Percentiles rank a stretch among this genome's conserved stretches.
Conservation (phyloP, 2,113 vertebrate genomes). For the Irena cyanogastra region DNA sequence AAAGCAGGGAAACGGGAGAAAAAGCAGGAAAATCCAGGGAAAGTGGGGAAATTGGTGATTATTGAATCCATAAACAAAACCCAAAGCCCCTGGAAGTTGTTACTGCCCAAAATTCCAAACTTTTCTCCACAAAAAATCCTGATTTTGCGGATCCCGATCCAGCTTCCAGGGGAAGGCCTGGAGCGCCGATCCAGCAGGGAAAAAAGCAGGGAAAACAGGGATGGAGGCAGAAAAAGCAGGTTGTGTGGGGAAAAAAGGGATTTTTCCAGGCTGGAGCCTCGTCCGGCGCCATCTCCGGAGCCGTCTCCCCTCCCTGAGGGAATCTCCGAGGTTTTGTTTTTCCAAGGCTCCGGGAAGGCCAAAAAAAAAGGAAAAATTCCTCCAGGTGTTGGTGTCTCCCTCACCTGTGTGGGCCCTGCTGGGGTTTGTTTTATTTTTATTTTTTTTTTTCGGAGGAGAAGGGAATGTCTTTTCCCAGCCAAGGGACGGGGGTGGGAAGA, state of each 20-base stretch:
- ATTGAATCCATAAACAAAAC: background rate
- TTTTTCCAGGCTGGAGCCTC: background rate
- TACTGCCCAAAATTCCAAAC: background rate
- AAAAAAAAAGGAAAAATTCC: background rate
- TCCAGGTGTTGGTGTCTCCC: background rate
- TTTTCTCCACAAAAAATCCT: background rate
- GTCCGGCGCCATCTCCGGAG: background rate
- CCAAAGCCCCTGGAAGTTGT: no score
- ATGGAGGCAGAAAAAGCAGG: background rate
- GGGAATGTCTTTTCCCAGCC: background rate
- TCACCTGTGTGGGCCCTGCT: background rate
- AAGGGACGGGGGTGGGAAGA: slow-evolving; percentile 34
- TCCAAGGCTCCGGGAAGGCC: background rate
- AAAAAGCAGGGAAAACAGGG: background rate
- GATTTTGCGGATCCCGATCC: accelerated
- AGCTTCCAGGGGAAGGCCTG: no score
- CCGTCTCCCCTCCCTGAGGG: background rate
- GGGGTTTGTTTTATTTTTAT: background rate
- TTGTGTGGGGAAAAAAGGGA: background rate
- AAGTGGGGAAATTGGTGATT: no score
- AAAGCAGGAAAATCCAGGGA: background rate
- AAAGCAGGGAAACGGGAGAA: background rate
- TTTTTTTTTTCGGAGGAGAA: background rate
- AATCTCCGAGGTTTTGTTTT: background rate
- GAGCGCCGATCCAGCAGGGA: accelerated